Base-by-base conservation (phyloP, 1,140 invertebrate species). In the Luehdorfia chinensis region DNA sequence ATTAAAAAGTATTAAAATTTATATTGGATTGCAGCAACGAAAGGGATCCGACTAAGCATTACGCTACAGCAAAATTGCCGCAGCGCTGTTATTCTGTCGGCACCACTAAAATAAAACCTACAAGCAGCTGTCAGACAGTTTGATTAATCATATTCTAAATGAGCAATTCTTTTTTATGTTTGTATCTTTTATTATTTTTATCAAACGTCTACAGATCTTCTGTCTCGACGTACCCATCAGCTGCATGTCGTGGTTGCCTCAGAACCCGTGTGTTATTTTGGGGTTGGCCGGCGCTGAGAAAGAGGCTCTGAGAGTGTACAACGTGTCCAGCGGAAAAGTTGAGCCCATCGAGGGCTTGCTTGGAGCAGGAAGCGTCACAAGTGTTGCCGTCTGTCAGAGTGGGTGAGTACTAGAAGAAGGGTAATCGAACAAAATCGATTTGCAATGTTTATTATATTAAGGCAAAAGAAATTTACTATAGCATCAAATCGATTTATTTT, bases 241-340 rank as follows among this genome's bases (percentile, higher is more conserved):
- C 2, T 71, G 73, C 43, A 58, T 75, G 58, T 28, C 48, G 1
- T 79, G 76, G 75, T 11, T 84, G 25, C 55, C 59, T 8, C 52
- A 31, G 25, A 62, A 18, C 50, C 71, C 66, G 1, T 66, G 63
- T 15, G 62, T 74, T 43, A 45, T 64, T 5, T 37, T 75, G 0
- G 78, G 78, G 0, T 34, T 68, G 28, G 33, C 51, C 0, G 37
- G 47, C 0, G 47, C 45, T 0, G 61, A 61, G 7, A 23, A 47
- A 3, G 51, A 62, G n/a, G 15, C 50, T 2, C 47, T 77, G 0
- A 49, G 51, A 19, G 53, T 78, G 11, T 74, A 62, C 53, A 71
- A 75, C 47, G 50, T 62, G 12, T 50, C 54, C 5, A 59, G 48
- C 14, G 75, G 67, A 0, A 52, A 54, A 1, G 9, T 30, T 1